phyloP scores from a whole-genome alignment of 2,888 invertebrate species.

The Eurytoma adleriae region DNA sequence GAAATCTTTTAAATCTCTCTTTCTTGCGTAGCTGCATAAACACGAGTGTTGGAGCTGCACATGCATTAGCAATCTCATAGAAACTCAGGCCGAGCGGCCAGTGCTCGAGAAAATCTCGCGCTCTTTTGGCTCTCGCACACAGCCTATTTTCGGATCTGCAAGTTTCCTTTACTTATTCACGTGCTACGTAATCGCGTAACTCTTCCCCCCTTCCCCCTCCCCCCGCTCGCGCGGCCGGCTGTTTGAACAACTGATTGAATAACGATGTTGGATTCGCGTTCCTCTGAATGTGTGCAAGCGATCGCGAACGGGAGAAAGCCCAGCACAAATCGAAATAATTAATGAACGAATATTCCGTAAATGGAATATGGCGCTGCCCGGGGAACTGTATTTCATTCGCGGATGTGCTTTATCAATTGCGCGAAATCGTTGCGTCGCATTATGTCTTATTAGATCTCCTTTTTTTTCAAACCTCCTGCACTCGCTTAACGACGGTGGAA shows the following conservation, averaged over 20 bases:
- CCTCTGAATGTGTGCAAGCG: conserved; percentile 1
- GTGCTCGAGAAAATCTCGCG: conserved; percentile 23
- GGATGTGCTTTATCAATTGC: conserved; percentile 36
- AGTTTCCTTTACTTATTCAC: conserved; percentile 18
- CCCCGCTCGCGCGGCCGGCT: conserved; percentile 5
- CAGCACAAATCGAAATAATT: conserved; percentile 46
- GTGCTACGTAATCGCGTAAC: conserved; percentile 35
- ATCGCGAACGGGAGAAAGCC: conserved; percentile 20
- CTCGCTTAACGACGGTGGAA: no score
- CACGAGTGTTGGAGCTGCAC: not conserved
- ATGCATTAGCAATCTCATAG: not conserved
- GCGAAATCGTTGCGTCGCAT: conserved; percentile 40
- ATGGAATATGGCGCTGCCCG: not conserved
- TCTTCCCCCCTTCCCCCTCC: conserved; percentile 19
- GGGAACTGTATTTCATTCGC: not conserved
- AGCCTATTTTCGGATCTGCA: conserved; percentile 40
- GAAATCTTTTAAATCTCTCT: no score
- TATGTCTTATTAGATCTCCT: not conserved
- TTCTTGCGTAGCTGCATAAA: not conserved
- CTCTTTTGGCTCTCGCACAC: conserved; percentile 18
- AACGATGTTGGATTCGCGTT: conserved; percentile 28
- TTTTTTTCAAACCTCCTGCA: no score
- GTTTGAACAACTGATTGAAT: conserved; percentile 55
- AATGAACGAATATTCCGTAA: conserved; percentile 33
- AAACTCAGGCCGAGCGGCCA: conserved; percentile 1